Evolutionary conservation across 1,140 invertebrate species (phyloP).

Genomic region (Mizuhopecten yessoensis): DNA sequence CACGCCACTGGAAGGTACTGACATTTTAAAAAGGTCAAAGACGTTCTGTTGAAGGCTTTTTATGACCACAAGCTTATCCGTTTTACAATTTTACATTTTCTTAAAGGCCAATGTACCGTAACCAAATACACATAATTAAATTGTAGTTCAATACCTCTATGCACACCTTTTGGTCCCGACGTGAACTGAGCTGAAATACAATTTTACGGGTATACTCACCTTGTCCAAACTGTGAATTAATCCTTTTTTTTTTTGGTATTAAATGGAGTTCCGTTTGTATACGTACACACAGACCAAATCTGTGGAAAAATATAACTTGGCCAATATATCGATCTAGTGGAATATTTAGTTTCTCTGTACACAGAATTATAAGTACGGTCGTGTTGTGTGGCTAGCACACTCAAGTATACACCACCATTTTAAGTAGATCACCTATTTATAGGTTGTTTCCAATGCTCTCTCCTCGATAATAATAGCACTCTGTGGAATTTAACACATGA

Average conservation of each 20-base stretch:
- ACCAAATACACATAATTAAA: not conserved
- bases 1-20: not conserved
- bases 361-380: not conserved
- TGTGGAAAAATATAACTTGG: not conserved
- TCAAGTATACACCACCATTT: too few relatives aligned
- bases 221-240: not conserved
- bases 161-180: not conserved
- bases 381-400: too few relatives aligned
- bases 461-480: too few relatives aligned
- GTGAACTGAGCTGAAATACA: not conserved
- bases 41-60: not conserved
- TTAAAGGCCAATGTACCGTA: not conserved
- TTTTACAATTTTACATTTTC: not conserved
- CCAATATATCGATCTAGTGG: not conserved
- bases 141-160: not conserved
- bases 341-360: not conserved
- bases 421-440: not conserved
- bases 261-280: not conserved
- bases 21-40: not conserved
- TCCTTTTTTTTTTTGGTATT: not conserved
- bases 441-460: too few relatives aligned
- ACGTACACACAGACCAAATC: not conserved
- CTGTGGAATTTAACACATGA: too few relatives aligned
- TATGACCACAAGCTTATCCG: not conserved
- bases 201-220: too few relatives aligned